Conservation (phyloP, 2,797 vertebrate species). For the Trachurus trachurus region DNA sequence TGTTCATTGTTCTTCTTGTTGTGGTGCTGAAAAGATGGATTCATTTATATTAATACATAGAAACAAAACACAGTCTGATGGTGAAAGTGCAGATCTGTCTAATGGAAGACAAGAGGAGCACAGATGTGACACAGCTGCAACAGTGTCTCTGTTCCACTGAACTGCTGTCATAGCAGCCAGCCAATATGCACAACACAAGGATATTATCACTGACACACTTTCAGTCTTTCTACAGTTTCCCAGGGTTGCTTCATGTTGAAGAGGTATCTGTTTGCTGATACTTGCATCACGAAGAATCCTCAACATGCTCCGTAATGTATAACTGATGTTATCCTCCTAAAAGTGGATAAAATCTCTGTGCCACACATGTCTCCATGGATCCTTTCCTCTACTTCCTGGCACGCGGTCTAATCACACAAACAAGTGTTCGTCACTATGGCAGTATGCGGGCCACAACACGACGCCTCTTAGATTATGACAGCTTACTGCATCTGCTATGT, state of each 20-base stretch:
- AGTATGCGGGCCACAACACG: slow-evolving; percentile 41
- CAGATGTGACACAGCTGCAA: background rate
- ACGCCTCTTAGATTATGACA: slow-evolving; percentile 59
- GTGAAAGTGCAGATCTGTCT: background rate
- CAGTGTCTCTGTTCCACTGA: background rate
- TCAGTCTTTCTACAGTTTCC: background rate
- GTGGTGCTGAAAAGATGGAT: background rate
- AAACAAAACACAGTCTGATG: background rate
- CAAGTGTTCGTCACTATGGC: slow-evolving; percentile 49
- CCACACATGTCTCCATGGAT: slow-evolving; percentile 19
- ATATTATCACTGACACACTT: background rate
- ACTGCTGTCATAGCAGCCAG: background rate
- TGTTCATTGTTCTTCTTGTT: background rate
- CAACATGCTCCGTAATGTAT: slow-evolving; percentile 26
- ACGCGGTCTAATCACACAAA: slow-evolving; percentile 48
- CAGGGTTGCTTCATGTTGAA: background rate
- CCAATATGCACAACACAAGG: background rate
- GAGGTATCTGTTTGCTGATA: slow-evolving; percentile 39
- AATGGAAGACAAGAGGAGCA: background rate
- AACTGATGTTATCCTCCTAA: slow-evolving; percentile 40
- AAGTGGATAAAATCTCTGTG: slow-evolving; percentile 46
- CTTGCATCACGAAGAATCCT: slow-evolving; percentile 14
- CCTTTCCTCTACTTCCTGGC: slow-evolving; percentile 36
- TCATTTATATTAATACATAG: background rate
- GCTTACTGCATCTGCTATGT: slow-evolving; percentile 66